Evolutionary conservation across 2,888 invertebrate species (phyloP).

Genomic region (Drosophila atripex): DNA sequence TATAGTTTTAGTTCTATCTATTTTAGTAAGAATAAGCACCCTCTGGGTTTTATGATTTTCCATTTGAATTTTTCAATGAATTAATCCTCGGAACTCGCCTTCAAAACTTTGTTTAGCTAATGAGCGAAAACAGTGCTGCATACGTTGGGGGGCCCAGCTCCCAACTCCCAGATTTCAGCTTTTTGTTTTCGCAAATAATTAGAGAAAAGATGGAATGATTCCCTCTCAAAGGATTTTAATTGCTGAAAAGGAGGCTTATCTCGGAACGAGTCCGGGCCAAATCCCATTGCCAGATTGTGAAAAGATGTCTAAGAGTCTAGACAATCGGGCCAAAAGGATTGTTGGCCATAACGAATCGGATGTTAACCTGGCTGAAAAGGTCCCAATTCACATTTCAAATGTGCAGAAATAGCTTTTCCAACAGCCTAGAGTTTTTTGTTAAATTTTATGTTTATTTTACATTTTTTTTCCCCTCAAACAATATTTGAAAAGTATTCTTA

Average conservation of each 20-base stretch:
- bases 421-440: too few relatives aligned
- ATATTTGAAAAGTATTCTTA: too few relatives aligned
- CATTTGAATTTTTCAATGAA: not conserved
- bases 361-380: not conserved
- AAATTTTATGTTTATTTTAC: too few relatives aligned
- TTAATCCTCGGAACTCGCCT: not conserved
- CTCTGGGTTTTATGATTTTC: not conserved
- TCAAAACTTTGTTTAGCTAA: not conserved
- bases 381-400: not conserved
- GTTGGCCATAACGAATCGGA: not conserved
- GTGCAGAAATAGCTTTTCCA: not conserved
- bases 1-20: too few relatives aligned
- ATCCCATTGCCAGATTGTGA: slow-evolving; percentile 5
- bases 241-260: slow-evolving; percentile 17
- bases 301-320: slow-evolving; percentile 7
- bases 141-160: not conserved
- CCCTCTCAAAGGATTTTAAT: slow-evolving; percentile 14
- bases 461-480: too few relatives aligned
- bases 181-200: slow-evolving; percentile 9
- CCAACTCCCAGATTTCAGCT: too few relatives aligned
- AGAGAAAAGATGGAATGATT: slow-evolving; percentile 8
- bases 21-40: too few relatives aligned
- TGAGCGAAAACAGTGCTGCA: not conserved
- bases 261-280: slow-evolving; percentile 1
- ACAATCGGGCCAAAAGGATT: slow-evolving; percentile 5